Base-by-base conservation (phyloP, 2,113 vertebrate species). In the Elaphurus davidianus region DNA sequence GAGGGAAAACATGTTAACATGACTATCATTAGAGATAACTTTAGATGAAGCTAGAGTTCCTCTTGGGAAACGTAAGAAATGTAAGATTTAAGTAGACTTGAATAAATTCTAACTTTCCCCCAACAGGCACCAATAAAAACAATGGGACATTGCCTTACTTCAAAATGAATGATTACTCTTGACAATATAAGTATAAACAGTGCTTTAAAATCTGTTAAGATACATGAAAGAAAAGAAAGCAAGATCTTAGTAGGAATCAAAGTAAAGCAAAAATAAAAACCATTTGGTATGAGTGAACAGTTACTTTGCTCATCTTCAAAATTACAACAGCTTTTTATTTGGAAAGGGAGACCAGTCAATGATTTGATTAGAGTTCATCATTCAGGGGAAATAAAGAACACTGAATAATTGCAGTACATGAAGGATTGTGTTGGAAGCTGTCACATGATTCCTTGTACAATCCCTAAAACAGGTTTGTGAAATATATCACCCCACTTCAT, bases 71-170 rank as follows among this genome's bases (percentile, higher is more conserved):
- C 83, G 2, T 79, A 97, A 91, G 36, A 95, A 96, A 97, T 64
- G 36, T 4, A 88, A 94, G 89, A 30, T 97, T 84, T 88, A 97
- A 94, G 90, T 27, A 91, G 81, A 91, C 52, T 87, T 71, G 52
- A 96, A 67, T 95, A 95, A 97, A 95, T 83, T 97, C 82, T 92
- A 94, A 76, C 95, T 96, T 95, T 92, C 40, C 64, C n/a, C 30
- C 43, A 93, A 15, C 36, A 94, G 89, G 82, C 28, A 93, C 36
- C 85, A 92, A 94, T 91, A 96, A 90, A 71, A 98, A 97, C 88
- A 96, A 94, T 87, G 45, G 71, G 43, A 81, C 40, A 91, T 30
- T 64, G 57, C 57, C 23, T 96, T 88, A 59, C 64, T 97, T 96
- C 50, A 62, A 25, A 64, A 79, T 88, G 71, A 97, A 96, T 88